Evolutionary conservation across 1,140 invertebrate species (phyloP).

Genomic region (Hylaeus anthracinus): DNA sequence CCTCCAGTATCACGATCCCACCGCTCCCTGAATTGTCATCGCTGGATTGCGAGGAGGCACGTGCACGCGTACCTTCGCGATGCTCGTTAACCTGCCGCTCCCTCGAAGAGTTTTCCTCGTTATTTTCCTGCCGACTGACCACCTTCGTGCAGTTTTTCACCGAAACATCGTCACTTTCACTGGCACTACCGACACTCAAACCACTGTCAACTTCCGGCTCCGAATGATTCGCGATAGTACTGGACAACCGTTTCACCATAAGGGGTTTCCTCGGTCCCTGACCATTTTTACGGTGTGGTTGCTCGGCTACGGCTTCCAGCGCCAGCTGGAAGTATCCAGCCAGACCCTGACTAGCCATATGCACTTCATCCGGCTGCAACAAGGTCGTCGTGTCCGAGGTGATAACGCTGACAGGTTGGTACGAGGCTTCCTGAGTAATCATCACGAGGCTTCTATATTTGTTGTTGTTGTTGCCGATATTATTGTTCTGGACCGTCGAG

Average conservation of each 20-base stretch:
- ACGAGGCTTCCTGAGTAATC: constrained; percentile 87
- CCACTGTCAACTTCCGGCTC: constrained; percentile 76
- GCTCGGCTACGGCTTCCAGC: constrained; percentile 71
- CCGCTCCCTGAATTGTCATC: constrained; percentile 61
- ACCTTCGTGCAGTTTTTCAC: constrained; percentile 66
- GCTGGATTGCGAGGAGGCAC: constrained; percentile 57
- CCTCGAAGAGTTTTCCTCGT: constrained; percentile 42
- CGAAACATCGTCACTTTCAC: constrained; percentile 77
- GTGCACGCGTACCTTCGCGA: constrained; percentile 35
- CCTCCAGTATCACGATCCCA: constrained; percentile 88
- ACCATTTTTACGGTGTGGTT: constrained; percentile 65
- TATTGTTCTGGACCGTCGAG: constrained; percentile 20
- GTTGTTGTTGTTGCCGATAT: constrained; percentile 76
- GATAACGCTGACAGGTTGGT: constrained; percentile 86
- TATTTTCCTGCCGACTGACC: constrained; percentile 7
- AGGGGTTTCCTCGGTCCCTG: constrained; percentile 70
- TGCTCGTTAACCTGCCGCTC: constrained; percentile 37
- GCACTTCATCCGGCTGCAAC: constrained; percentile 79
- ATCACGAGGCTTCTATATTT: constrained; percentile 92
- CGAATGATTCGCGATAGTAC: constrained; percentile 55
- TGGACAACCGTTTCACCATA: constrained; percentile 55
- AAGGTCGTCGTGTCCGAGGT: constrained; percentile 87
- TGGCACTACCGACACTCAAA: constrained; percentile 76
- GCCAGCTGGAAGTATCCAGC: constrained; percentile 78
- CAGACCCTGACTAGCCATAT: constrained; percentile 69